Percentiles rank a stretch among this genome's conserved stretches.
Conservation (phyloP, 2,113 vertebrate genomes). For the Eleginops maclovinus region DNA sequence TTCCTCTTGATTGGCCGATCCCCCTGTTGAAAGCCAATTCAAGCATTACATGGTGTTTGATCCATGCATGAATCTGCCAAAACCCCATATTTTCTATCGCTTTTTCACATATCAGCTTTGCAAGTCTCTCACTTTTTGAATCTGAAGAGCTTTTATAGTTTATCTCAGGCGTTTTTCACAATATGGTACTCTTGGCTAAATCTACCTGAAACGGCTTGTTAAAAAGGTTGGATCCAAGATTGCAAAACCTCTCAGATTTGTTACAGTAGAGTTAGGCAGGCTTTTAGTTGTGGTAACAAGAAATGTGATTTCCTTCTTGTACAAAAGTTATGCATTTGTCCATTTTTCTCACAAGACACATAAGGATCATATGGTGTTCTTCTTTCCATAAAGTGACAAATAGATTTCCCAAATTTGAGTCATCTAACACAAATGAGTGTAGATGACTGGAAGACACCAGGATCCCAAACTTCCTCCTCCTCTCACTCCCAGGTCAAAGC, state of each 20-base stretch:
- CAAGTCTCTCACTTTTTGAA: background rate
- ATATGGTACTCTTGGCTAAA: background rate
- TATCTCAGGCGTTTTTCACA: background rate
- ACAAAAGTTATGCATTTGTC: no score
- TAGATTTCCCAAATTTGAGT: background rate
- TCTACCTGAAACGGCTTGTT: background rate
- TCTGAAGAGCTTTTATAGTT: background rate
- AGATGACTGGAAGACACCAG: constrained; percentile 2
- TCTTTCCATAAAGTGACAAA: background rate
- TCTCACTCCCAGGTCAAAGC: constrained; percentile 17
- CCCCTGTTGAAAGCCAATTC: no score
- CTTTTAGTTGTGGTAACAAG: background rate
- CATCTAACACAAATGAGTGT: no score
- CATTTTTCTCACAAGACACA: constrained; percentile 8
- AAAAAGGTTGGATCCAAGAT: background rate
- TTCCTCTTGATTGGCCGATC: background rate
- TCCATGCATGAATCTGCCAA: no score
- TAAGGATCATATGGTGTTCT: background rate
- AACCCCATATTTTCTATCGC: background rate
- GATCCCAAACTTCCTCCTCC: background rate
- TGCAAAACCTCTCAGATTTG: background rate
- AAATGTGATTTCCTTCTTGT: no score
- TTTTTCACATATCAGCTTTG: background rate
- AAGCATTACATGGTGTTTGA: background rate
- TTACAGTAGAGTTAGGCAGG: background rate